Conservation (phyloP, 2,113 vertebrate species). For the Mus pahari region DNA sequence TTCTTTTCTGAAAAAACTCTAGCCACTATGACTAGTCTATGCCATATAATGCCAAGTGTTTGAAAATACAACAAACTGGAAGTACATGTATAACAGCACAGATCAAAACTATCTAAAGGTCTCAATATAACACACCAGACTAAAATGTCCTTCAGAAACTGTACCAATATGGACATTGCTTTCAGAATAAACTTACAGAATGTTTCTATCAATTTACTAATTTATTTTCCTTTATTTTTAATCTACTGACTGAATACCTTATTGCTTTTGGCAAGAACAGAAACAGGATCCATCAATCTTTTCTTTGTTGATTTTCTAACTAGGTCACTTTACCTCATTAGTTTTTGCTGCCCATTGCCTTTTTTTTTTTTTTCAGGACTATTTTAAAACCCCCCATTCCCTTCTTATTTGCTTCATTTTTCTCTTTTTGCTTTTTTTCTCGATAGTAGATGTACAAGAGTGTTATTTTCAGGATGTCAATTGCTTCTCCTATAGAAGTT, state of each 20-base stretch:
- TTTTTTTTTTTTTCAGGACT: slow-evolving; percentile 41
- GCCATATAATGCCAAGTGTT: not conserved
- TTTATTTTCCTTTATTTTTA: slow-evolving; percentile 57
- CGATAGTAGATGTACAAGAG: not conserved
- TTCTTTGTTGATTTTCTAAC: slow-evolving; percentile 52
- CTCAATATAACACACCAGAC: not conserved
- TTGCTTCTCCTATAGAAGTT: not conserved
- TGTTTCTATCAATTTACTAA: not conserved
- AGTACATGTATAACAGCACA: not conserved
- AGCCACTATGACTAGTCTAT: not conserved
- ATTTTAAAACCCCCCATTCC: not conserved
- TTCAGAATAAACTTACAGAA: slow-evolving; percentile 32
- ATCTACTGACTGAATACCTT: not conserved
- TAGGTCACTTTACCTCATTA: slow-evolving; percentile 58
- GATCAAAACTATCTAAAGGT: not conserved
- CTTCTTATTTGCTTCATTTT: not conserved
- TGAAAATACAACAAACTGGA: not conserved
- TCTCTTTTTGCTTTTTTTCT: not conserved
- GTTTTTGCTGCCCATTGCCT: slow-evolving; percentile 28
- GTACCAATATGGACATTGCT: slow-evolving; percentile 16
- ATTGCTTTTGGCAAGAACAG: slow-evolving; percentile 49
- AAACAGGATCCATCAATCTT: slow-evolving; percentile 38
- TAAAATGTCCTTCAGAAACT: not conserved
- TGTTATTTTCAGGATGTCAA: not conserved
- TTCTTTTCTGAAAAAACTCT: not conserved